phyloP scores from a whole-genome alignment of 2,113 vertebrate genomes.

The Malurus cyaneus region DNA sequence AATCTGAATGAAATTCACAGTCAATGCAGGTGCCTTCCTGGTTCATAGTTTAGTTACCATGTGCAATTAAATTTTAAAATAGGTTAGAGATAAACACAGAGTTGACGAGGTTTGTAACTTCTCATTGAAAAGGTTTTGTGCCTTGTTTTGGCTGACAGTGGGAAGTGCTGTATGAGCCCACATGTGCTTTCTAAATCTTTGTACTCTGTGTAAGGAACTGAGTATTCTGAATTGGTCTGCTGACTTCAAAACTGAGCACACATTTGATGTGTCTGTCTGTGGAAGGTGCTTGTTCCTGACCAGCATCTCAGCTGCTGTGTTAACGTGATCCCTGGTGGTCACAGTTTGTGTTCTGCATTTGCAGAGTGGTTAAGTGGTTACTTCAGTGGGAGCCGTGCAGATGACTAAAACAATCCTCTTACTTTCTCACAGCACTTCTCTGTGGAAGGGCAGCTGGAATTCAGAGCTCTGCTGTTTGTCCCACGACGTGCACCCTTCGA shows the following conservation, averaged over 20 bases:
- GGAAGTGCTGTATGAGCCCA: accelerated
- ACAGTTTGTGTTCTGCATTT: accelerated
- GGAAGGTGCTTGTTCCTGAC: not conserved
- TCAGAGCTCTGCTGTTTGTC: slow-evolving; percentile 91
- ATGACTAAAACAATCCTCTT: accelerated
- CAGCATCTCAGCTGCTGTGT: accelerated
- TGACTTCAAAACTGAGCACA: accelerated
- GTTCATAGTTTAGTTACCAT: accelerated
- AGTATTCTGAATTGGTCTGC: accelerated
- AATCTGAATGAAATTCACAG: accelerated
- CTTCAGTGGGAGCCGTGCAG: accelerated
- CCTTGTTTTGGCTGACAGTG: not conserved
- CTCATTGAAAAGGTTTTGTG: accelerated
- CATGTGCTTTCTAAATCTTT: accelerated
- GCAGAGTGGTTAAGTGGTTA: accelerated
- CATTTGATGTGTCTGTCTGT: accelerated
- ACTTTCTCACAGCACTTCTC: slow-evolving; percentile 86
- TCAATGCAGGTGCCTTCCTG: accelerated
- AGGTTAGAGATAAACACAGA: accelerated
- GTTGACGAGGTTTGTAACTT: accelerated
- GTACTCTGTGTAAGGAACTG: accelerated
- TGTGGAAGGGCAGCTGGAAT: slow-evolving; percentile 95
- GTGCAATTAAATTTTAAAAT: accelerated
- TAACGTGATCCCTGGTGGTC: accelerated
- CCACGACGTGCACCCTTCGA: slow-evolving; percentile 92